Conservation (phyloP, 2,888 invertebrate genomes). For the Chaetogeoica ovagalla region DNA sequence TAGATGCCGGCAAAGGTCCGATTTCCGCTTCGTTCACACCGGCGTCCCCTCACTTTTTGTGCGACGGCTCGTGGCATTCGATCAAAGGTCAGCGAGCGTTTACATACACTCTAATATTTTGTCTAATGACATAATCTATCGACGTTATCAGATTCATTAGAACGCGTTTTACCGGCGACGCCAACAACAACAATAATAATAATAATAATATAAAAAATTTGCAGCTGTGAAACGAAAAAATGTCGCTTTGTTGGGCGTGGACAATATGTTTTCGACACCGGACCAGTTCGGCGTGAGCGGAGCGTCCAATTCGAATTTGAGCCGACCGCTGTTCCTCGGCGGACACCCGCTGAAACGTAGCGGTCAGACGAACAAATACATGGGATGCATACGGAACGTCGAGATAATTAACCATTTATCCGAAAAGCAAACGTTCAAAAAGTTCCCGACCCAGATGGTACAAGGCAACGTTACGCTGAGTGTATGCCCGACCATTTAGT, state of each 20-base stretch:
- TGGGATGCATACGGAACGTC: constrained; percentile 78
- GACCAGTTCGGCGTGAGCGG: constrained; percentile 65
- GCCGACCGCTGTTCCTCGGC: constrained; percentile 82
- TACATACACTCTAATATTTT: not conserved
- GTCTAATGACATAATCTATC: not conserved
- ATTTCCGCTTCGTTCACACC: constrained; percentile 74
- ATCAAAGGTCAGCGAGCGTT: constrained; percentile 69
- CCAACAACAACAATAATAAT: no score
- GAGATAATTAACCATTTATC: constrained; percentile 63
- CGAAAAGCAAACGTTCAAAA: constrained; percentile 58
- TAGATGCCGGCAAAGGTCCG: constrained; percentile 81
- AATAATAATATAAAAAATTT: no score
- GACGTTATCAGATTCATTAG: no score
- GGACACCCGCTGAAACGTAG: constrained; percentile 74
- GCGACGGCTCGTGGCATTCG: constrained; percentile 94
- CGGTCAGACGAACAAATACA: constrained; percentile 71
- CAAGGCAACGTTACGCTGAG: constrained; percentile 76
- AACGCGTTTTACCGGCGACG: no score
- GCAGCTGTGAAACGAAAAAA: constrained; percentile 86
- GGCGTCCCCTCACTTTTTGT: constrained; percentile 71
- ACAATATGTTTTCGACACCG: constrained; percentile 59
- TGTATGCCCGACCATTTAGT: constrained; percentile 77
- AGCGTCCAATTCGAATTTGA: constrained; percentile 69
- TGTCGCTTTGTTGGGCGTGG: constrained; percentile 83
- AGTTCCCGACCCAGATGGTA: constrained; percentile 65